Evolutionary conservation across 2,888 invertebrate species (phyloP), one percentile per base, ranked within the genome.

Genomic region (Furcula furcula): DNA sequence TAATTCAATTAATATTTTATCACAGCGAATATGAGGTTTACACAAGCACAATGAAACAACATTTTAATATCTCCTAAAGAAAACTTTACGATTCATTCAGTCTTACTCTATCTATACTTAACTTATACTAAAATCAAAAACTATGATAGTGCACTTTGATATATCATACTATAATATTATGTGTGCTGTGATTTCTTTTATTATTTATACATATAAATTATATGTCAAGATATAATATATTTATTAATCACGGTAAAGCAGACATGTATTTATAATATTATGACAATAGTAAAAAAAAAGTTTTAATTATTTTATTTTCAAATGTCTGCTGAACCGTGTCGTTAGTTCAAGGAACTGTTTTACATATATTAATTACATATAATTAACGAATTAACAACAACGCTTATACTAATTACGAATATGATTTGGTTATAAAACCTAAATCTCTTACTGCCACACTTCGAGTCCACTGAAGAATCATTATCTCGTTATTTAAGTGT

Each of bases 321-420:
- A 34, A 43, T n/a, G n/a, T 55, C 70, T 71, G 63, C 68, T 72
- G 54, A 55, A 70, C 69, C 74, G 63, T 66, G 60, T 65, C 42
- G 40, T 53, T 55, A 72, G 65, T 65, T 56, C 60, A 66, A 85
- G 84, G 83, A 83, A 85, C 83, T 75, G 67, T 76, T 73, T 73
- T 73, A 74, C 65, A 71, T 71, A 66, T 65, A 28, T 62, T 55
- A 58, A 64, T 56, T 56, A 64, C 53, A 56, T 68, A 69, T 71
- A 73, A 71, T 65, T 73, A 80, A 76, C 73, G 83, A 73, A 71
- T 65, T 73, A 80, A 76, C 73, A 83, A 82, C 78, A 82, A 81
- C 75, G 65, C 73, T 76, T 77, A 77, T 65, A 46, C 39, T 52
- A 72, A 65, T 67, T 68, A 72, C 57, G 64, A 63, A 69, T 72